Conservation (phyloP, 1,140 invertebrate genomes). For the Orius laevigatus region DNA sequence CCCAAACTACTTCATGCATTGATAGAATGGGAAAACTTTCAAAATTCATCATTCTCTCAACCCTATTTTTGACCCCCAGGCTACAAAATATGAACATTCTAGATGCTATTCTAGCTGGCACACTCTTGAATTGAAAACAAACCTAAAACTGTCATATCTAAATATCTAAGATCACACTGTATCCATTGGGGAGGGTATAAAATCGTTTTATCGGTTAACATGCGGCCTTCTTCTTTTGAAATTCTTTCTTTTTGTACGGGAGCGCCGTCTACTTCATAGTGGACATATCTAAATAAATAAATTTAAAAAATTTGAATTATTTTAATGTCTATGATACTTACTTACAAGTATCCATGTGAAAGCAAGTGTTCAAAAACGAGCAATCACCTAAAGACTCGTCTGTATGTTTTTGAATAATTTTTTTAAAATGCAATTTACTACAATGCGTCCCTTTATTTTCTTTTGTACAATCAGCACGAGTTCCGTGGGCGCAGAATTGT, state of each 20-base stretch:
- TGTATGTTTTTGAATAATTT: constrained; percentile 93
- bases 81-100: too few relatives aligned
- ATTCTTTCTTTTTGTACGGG: not conserved
- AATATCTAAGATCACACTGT: constrained; percentile 84
- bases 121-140: constrained; percentile 23
- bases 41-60: too few relatives aligned
- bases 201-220: constrained; percentile 37
- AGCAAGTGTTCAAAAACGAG: constrained; percentile 95
- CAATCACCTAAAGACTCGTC: constrained; percentile 93
- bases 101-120: too few relatives aligned
- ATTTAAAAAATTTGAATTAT: constrained; percentile 5
- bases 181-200: constrained; percentile 89
- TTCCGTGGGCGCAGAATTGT: constrained; percentile 94
- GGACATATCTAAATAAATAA: constrained; percentile 59
- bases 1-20: too few relatives aligned
- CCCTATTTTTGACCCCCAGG: too few relatives aligned
- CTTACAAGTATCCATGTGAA: constrained; percentile 98
- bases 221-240: constrained; percentile 10
- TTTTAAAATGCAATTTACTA: constrained; percentile 88
- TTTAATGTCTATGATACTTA: constrained; percentile 25
- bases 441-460: constrained; percentile 45
- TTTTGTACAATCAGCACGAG: constrained; percentile 72
- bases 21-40: too few relatives aligned
- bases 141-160: constrained; percentile 91
- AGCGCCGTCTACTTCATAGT: constrained; percentile 73